phyloP scores from a whole-genome alignment of 2,797 vertebrate species.

The Mico argentatus region DNA sequence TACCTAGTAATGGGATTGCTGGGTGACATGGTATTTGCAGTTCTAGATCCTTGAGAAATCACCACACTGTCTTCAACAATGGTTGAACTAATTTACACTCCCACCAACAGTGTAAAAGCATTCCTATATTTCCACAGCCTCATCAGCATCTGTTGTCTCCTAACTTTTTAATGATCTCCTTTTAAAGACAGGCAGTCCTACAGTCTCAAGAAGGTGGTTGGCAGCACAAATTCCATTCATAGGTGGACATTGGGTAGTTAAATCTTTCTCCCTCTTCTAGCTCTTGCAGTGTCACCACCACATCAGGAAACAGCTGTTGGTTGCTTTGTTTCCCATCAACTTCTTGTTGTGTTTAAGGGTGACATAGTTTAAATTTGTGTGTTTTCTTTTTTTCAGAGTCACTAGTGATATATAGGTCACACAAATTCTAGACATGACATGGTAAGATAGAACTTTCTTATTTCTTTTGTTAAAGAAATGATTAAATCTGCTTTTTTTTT shows the following conservation, averaged over 20 bases:
- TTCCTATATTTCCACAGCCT: no score
- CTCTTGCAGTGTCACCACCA: neutral
- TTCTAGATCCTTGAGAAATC: no score
- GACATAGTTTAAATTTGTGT: slow-evolving; percentile 30
- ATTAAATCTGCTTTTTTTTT: neutral
- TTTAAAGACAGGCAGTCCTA: neutral
- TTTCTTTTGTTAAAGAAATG: neutral
- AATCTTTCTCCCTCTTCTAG: neutral
- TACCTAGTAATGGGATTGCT: no score
- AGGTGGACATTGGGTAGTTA: neutral
- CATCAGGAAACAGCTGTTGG: neutral
- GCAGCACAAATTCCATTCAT: neutral
- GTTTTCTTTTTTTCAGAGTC: slow-evolving; percentile 31
- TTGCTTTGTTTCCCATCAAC: neutral
- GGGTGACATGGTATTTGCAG: no score
- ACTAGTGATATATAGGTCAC: neutral
- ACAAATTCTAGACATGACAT: neutral
- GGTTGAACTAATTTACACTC: no score
- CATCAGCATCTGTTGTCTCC: no score
- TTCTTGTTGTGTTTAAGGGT: neutral
- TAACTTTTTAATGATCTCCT: no score
- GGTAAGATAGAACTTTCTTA: neutral
- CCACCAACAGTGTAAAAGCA: no score
- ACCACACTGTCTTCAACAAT: no score
- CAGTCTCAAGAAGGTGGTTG: neutral